Conservation (phyloP, 2,888 invertebrate genomes). For the Pseudococcus viburni region DNA sequence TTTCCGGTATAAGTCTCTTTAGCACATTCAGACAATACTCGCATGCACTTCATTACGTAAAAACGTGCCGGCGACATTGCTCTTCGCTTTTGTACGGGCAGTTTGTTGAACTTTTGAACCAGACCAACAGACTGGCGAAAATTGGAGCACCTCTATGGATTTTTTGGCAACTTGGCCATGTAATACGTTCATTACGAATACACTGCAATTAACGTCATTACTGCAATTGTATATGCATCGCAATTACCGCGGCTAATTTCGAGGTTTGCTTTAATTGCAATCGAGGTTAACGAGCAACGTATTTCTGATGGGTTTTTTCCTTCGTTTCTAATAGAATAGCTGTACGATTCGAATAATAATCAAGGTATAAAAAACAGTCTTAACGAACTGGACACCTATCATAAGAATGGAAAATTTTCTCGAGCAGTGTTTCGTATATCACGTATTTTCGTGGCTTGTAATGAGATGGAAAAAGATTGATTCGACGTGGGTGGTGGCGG, state of each 20-base stretch:
- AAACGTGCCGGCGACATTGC: background rate
- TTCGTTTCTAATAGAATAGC: background rate
- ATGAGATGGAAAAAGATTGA: background rate
- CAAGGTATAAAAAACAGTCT: background rate
- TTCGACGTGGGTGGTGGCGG: background rate
- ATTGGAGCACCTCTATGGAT: background rate
- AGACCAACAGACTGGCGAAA: background rate
- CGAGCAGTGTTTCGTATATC: background rate
- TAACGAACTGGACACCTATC: background rate
- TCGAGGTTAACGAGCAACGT: background rate
- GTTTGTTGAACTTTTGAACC: background rate
- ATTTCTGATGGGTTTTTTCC: background rate
- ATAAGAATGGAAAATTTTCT: background rate
- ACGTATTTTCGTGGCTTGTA: background rate
- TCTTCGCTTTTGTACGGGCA: background rate
- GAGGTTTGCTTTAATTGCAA: background rate
- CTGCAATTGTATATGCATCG: background rate
- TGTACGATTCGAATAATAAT: background rate
- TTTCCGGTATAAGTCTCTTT: too few relatives aligned
- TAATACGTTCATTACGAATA: background rate
- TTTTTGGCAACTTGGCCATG: background rate
- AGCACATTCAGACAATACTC: too few relatives aligned
- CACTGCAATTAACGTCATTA: background rate
- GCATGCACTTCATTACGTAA: background rate
- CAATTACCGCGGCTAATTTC: background rate